Percentiles rank a stretch among this genome's conserved stretches.
phyloP scores from a whole-genome alignment of 2,113 vertebrate genomes.

The Sphyrna mokarran region DNA sequence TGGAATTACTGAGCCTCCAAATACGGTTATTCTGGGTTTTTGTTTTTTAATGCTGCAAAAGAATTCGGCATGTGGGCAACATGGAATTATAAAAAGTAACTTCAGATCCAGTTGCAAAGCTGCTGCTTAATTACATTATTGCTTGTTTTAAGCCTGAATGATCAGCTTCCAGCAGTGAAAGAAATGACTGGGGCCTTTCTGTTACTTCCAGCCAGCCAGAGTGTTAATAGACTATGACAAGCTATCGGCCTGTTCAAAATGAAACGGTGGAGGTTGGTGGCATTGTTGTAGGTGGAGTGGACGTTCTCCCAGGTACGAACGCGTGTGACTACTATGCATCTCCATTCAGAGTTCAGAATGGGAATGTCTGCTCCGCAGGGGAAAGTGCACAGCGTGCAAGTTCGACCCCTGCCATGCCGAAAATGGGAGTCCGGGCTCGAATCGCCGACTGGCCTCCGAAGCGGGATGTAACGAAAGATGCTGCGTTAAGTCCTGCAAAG shows the following conservation, averaged over 20 bases:
- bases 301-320: slow-evolving; percentile 34
- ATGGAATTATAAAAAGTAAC: slow-evolving; percentile 23
- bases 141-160: slow-evolving; percentile 34
- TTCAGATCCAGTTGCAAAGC: background rate
- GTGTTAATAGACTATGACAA: slow-evolving; percentile 68
- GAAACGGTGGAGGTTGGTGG: slow-evolving; percentile 60
- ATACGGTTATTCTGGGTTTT: background rate
- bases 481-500: slow-evolving; percentile 45
- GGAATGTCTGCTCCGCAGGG: slow-evolving; percentile 50
- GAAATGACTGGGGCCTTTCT: slow-evolving; percentile 53
- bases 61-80: background rate
- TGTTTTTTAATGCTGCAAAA: background rate
- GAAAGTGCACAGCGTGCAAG: slow-evolving; percentile 48
- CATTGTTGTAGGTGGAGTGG: slow-evolving; percentile 44
- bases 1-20: slow-evolving; percentile 4
- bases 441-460: slow-evolving; percentile 88
- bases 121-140: background rate
- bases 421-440: slow-evolving; percentile 85
- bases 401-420: slow-evolving; percentile 64
- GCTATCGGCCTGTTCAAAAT: slow-evolving; percentile 66
- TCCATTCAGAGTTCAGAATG: slow-evolving; percentile 54
- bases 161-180: slow-evolving; percentile 44
- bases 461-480: slow-evolving; percentile 64
- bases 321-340: slow-evolving; percentile 46
- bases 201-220: slow-evolving; percentile 48